Percentiles rank a stretch among this genome's conserved stretches.
These are phyloP conservation scores for Sycophaga agraensis DNA, from an alignment of 1,140 invertebrate genomes.

Conservation along the genomic window DNA sequence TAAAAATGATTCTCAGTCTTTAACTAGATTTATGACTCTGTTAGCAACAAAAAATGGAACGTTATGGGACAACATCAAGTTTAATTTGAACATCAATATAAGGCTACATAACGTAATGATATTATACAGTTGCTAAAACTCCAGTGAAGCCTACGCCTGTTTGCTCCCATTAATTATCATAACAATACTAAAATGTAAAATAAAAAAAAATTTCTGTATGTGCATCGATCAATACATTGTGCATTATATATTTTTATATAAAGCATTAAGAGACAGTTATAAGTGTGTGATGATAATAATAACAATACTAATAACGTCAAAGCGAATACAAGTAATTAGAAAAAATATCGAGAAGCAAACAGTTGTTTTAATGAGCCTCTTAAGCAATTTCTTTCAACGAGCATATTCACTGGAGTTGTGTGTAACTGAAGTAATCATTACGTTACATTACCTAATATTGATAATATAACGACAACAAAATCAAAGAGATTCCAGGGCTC, in stretches of 20 bases:
- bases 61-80: slow-evolving; percentile 7
- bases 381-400: neutral
- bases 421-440: slow-evolving; percentile 53
- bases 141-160: slow-evolving; percentile 53
- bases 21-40: neutral
- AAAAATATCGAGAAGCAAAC: slow-evolving; percentile 40
- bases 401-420: slow-evolving; percentile 41
- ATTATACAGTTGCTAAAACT: slow-evolving; percentile 53
- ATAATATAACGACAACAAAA: slow-evolving; percentile 97
- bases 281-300: neutral
- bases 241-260: no score
- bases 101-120: slow-evolving; percentile 58
- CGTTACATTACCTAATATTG: slow-evolving; percentile 84
- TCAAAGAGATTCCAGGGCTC: slow-evolving; percentile 99
- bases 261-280: neutral
- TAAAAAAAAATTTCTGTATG: slow-evolving; percentile 2
- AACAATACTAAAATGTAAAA: neutral
- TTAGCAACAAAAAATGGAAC: neutral
- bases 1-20: slow-evolving; percentile 4
- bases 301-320: no score
- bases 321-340: neutral
- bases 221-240: slow-evolving; percentile 19
- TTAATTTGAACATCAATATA: slow-evolving; percentile 52
- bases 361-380: slow-evolving; percentile 31
- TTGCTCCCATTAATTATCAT: slow-evolving; percentile 34